Base-by-base conservation (phyloP, 2,113 vertebrate genomes). In the Hyla sarda region DNA sequence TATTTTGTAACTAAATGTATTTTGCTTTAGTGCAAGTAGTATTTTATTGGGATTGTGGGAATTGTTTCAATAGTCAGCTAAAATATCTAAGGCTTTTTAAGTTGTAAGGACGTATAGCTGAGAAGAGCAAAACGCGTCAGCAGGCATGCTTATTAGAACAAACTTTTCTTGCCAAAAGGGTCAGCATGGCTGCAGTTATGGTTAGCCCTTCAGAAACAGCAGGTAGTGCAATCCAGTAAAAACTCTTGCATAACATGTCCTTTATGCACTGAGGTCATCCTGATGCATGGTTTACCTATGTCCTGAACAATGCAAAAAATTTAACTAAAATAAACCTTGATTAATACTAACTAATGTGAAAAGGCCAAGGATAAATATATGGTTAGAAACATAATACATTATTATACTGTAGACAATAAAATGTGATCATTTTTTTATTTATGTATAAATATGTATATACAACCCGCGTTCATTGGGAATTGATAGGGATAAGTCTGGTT, bases 21-120 rank as follows among this genome's bases (percentile, higher is more conserved):
- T 93, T 94, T 90, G 93, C 92, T 95, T 93, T 94, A 92, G 92
- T 92, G 92, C 81, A 90, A 90, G 93, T 89, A 92, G 88, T 45
- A 92, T 89, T 87, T 92, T 91, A 91, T 92, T 92, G 93, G 92
- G 90, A 91, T 89, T 75, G 23, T 41, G 47, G 32, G 71, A 56
- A 84, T 60, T 54, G 16, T 60, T 23, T 73, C 54, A 21, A 75
- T 60, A 60, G 71, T n/a, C 52, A 45, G 48, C 48, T 83, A 17
- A 73, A 73, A 25, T 37, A 52, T 16, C 65, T 28, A 56, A 54
- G 32, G 47, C 82, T 72, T 13, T 28, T 47, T 67, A 73, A 56
- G 65, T 34, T 34, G 67, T 54, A 62, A 52, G 23, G 73, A n/a
- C 34, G 12, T 74, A 74, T 83, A 41, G 50, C 82, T 74, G 48